Evolutionary conservation across 2,888 invertebrate species (phyloP), one percentile per base, ranked within the genome.

Genomic region (Ferdinandea cuprea): DNA sequence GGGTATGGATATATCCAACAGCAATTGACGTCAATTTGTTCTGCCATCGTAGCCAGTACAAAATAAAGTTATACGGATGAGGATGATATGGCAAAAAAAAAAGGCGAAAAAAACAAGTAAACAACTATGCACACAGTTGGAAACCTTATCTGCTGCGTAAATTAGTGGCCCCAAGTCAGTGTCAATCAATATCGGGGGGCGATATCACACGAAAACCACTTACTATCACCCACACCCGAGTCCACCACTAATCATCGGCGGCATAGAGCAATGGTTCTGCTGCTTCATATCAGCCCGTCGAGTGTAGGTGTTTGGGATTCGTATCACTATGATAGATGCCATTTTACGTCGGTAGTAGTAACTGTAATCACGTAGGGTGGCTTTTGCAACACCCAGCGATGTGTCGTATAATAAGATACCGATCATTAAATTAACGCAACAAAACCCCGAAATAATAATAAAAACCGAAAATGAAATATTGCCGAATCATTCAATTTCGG

Each of bases 381-480:
- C 21, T 28, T 30, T 17, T 15, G 5, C 3, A 1, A 19, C 9
- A 5, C 40, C 46, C 61, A 46, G 30, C 48, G 35, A 30, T 32
- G 37, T 9, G 9, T 59, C 81, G 54, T 66, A 77, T 71, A 76
- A 71, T 59, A 77, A 77, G 81, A 81, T 81, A 77, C 77, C 66
- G 71, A 81, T 81, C 81, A 81, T 81, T 77, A 81, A 81, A 81
- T 81, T 81, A 81, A 81, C 81, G 77, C 59, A 77, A 77, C 77
- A 77, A 71, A 81, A 72, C 71, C 65, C 77, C 71, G 77, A 77
- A 81, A 81, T 81, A 77, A 81, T 81, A 81, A 81, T 77, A 77
- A 81, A 79, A 81, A 61, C 50, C 66, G 54, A 65, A 77, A 77
- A 81, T 81, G 77, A 77, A 81, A 81, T 81, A 81, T 81, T 77